Base-by-base conservation (phyloP, 1,140 invertebrate genomes). In the Temnothorax longispinosus region DNA sequence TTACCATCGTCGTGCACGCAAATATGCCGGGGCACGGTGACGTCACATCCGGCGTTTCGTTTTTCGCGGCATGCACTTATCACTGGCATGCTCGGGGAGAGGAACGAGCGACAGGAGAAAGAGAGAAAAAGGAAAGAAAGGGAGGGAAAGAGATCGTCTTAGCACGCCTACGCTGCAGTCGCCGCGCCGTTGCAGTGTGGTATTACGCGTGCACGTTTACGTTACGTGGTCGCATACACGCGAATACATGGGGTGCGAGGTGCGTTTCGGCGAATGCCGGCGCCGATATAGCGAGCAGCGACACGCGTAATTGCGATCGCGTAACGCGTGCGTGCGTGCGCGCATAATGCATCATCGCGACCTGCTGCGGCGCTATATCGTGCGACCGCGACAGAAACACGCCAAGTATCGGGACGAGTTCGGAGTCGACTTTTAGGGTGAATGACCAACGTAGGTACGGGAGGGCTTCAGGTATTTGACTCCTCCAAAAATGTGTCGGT, bases 11-110 rank as follows among this genome's bases (percentile, higher is more conserved):
- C 62, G 87, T 62, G 88, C 41, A 89, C 87, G 88, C 88, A 89
- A 89, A 89, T 89, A 89, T 89, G 87, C 76, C 21, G 85, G 75
- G 82, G 18, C 88, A 35, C 74, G 65, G 84, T 93, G 92, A 93
- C 91, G 92, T 93, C 92, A 93, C 87, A 93, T 93, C 92, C 92
- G 92, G 92, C 88, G 90, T 93, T 89, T 93, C 92, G 92, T 93
- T 93, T 93, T 93, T 93, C 92, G 90, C 91, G 71, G 80, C 81
- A 77, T 74, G 69, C 82, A 92, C 87, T 92, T 91, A 91, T 92
- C 88, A 91, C 85, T 82, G 47, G n/a, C 50, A 65, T 47, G 80
- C 72, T 35, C 41, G 44, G 38, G 32, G 75, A 41, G 58, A 80
- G 41, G n/a, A 56, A 81, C 35, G 71, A 65, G 41, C 27, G 58